These are phyloP conservation scores for Bombus fervidus DNA, from an alignment of 1,140 invertebrate genomes.

Conservation along the genomic window DNA sequence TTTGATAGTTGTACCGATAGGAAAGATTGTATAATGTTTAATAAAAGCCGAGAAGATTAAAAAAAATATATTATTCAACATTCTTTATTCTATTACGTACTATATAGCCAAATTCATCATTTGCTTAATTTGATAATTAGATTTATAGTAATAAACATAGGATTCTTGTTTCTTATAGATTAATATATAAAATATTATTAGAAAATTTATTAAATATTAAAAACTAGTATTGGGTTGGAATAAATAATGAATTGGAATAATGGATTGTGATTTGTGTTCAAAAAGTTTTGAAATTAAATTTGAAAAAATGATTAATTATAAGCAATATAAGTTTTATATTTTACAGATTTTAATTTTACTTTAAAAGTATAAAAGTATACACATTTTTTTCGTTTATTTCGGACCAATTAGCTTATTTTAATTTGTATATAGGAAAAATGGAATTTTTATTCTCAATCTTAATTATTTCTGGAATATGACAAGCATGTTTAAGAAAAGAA, in stretches of 20 bases:
- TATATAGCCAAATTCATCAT: background rate
- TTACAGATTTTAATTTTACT: background rate
- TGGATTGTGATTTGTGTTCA: background rate
- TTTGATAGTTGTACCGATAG: background rate
- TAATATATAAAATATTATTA: background rate
- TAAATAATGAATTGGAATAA: background rate
- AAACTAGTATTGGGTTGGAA: background rate
- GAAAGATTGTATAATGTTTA: no score
- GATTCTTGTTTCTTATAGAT: background rate
- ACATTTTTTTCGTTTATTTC: background rate
- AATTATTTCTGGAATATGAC: background rate
- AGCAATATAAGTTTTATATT: background rate
- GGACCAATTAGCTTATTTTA: background rate
- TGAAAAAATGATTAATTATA: background rate
- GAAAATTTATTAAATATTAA: background rate
- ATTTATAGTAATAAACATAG: background rate
- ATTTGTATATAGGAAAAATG: background rate
- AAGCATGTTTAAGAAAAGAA: background rate
- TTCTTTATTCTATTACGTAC: background rate
- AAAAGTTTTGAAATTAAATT: background rate
- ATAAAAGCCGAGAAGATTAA: background rate
- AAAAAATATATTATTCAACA: background rate
- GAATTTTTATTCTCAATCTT: background rate
- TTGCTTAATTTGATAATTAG: background rate
- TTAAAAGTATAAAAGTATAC: background rate